Base-by-base conservation (phyloP, 2,888 invertebrate species). In the Dicyrtomina minuta region DNA sequence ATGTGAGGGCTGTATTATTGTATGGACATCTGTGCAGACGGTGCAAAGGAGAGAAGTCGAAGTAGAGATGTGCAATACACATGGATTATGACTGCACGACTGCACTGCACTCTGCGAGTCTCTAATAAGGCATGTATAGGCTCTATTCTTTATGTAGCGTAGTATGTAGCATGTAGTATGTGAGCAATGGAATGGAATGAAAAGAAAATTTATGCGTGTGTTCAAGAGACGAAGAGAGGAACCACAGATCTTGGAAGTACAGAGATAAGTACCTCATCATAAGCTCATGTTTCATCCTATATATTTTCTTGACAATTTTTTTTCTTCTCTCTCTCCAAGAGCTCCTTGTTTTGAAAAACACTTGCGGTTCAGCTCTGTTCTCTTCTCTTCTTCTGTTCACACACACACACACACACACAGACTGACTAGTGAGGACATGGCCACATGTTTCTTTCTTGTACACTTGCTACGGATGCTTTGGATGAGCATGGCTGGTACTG, bases 221-320 rank as follows among this genome's bases (percentile, higher is more conserved):
- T 46, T n/a, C 13, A 46, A 4, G 5, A 46, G 46, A 46, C 5
- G 58, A 58, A 33, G 17, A 27, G 56, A 55, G 22, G 22, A 56
- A 58, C 58, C 33, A 58, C 39, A n/a, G 39, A 58, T 17, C 17
- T n/a, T 33, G 5, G n/a, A 27, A 58, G 20, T 22, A n/a, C n/a
- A n/a, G n/a, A n/a, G n/a, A n/a, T n/a, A 17, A 24, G 39, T 24
- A 15, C 17, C 60, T 60, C 62, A 24, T 62, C 62, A 49, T 62
- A 24, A 49, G 46, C 62, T 62, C 62, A 49, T 33, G 49, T 62
- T 62, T 62, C 49, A 26, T 27, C 49, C 26, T 49, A 62, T n/a
- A n/a, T n/a, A n/a, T 62, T 62, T 58, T 49, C 62, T 62, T 49
- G 49, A 62, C 49, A 62, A 49, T 62, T 62, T 41, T 58, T 58